phyloP scores from a whole-genome alignment of 2,797 vertebrate species.

The Enteromius trimaculatus region DNA sequence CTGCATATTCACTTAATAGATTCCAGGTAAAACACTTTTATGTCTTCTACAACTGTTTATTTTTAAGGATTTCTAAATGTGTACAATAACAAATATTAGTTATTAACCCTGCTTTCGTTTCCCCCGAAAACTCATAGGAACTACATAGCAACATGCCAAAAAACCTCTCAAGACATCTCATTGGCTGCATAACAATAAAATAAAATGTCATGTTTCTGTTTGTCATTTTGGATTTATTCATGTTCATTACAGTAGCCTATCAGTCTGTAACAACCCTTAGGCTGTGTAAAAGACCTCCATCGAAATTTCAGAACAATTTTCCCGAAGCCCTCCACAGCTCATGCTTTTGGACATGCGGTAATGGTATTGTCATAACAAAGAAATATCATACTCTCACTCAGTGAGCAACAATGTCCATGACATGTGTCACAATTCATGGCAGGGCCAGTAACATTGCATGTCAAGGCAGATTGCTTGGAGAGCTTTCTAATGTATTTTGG shows the following conservation, averaged over 20 bases:
- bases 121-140: neutral
- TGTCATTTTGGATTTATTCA: conserved; percentile 12
- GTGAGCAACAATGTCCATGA: conserved; percentile 26
- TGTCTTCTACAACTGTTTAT: neutral
- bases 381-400: conserved; percentile 30
- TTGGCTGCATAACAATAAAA: neutral
- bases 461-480: conserved; percentile 14
- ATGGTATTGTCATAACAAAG: conserved; percentile 39
- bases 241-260: neutral
- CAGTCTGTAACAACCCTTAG: neutral
- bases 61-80: neutral
- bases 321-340: conserved; percentile 22
- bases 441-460: conserved; percentile 26
- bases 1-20: conserved; percentile 4
- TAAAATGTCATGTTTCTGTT: neutral
- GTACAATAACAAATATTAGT: neutral
- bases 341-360: conserved; percentile 12
- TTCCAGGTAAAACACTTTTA: neutral
- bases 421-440: conserved; percentile 34
- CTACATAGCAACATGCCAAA: neutral
- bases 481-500: conserved; percentile 31
- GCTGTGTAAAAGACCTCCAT: neutral
- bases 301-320: neutral
- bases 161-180: neutral
- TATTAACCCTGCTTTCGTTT: neutral